Base-by-base conservation (phyloP, 2,797 vertebrate genomes). In the Buceros bicornis region DNA sequence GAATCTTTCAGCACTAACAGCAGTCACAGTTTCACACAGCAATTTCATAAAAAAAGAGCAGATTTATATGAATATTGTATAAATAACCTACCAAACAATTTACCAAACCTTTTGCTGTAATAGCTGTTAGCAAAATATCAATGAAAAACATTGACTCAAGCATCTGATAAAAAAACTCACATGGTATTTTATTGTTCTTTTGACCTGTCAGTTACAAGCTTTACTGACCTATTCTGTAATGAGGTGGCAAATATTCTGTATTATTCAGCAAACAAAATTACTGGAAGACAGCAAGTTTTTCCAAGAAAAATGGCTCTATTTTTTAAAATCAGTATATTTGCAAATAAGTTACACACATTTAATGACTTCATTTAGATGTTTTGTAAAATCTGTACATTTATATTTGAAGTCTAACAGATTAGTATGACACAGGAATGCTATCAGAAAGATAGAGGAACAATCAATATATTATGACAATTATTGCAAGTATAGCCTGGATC, bases 121-220 rank as follows among this genome's bases (percentile, higher is more conserved):
- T 45, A 18, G 43, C 43, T 45, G 13, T 54, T n/a, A 70, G 26
- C 24, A 82, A 85, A 69, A 86, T 47, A 79, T 22, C 47, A 72
- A 51, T 60, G 60, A 61, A 95, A 90, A 54, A 2, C 12, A 73
- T 42, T 47, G 35, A 81, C 48, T 94, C 67, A 20, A 81, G 45
- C 28, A 57, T 21, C 25, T 37, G 15, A 67, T 73, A 76, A 73
- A 82, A 87, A 84, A 74, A 47, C 15, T 18, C 47, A 93, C 31
- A 72, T 1, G 1, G 28, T 17, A 61, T 89, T 92, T 95, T 77
- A 93, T 92, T 92, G 71, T 95, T 89, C 90, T 95, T 86, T 86
- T 35, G 66, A 93, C 48, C 61, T 69, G 74, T 66, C 71, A 69
- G 62, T 90, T 93, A 84, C 6, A 7, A 92, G 61, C 53, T 66